Base-by-base conservation (phyloP, 2,888 invertebrate species). In the Idaea biselata region DNA sequence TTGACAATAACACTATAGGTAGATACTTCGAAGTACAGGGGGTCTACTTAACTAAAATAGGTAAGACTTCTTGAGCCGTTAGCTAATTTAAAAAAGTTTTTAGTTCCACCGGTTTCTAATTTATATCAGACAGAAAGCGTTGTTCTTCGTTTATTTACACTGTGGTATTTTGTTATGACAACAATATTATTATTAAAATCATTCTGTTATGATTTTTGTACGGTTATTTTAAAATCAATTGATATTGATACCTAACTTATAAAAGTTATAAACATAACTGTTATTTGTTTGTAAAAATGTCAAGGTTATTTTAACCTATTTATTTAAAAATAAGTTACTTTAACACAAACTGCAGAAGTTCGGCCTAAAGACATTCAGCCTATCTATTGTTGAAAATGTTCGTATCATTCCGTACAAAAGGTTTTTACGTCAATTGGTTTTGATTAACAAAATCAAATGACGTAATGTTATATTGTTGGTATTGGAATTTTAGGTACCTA, bases 351-450 rank as follows among this genome's bases (percentile, higher is more conserved):
- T 44, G 44, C 44, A 14, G 14, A 44, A 44, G 44, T 14, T 44
- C 44, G 44, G 11, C 14, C 11, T 8, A 44, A 44, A 44, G 44
- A 14, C 44, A 44, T 44, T 8, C 44, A 14, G 44, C 44, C 44
- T 14, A 44, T 44, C 67, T 64, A 65, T 68, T 71, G 69, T 72
- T 62, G 11, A 53, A 67, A 73, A 71, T 53, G 56, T 60, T 69
- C 69, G 25, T 64, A 74, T 74, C 75, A 75, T 73, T 72, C 68
- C 62, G 56, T 60, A 69, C 62, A 71, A 71, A 71, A 60, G 68
- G 63, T 55, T 67, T 57, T 68, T 72, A 63, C 64, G 65, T 58
- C 63, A 70, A 63, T 65, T 61, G 55, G 63, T 67, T 66, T 25
- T 69, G 69, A 71, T 71, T 67, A 68, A 66, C 60, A 44, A 44